Base-by-base conservation (phyloP, 2,888 invertebrate species). In the Acrocyrtus sp. region DNA sequence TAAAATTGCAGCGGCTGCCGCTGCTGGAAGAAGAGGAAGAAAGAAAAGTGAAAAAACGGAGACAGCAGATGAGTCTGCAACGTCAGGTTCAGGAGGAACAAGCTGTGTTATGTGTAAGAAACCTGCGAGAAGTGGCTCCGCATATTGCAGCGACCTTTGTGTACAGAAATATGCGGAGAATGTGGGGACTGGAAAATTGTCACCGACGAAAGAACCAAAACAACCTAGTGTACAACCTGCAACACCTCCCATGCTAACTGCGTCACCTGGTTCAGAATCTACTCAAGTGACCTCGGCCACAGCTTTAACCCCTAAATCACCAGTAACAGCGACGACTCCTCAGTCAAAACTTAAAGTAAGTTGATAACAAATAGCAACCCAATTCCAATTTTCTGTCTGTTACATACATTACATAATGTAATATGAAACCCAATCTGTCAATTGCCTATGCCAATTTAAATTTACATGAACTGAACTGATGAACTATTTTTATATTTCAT, bases 121-220 rank as follows among this genome's bases (percentile, higher is more conserved):
- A 81, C 86, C 89, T 19, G 90, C 92, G 0, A 88, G 92, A n/a
- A 87, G 88, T n/a, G 91, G 90, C 82, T 92, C 93, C 62, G 92
- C 95, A 81, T 96, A 94, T 84, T 97, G 96, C 84, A 93, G 94
- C 81, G 92, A 95, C 82, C 88, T 89, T 34, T 97, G 96, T 83
- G 93, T 96, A 81, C 87, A 92, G 70, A 90, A 90, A 81, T 94
- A 95, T 85, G 93, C 94, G 81, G 39, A 74, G 83, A 47, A 65
- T 75, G 27, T 78, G 68, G 61, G 81, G 81, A 56, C 81, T 81
- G 56, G 77, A 78, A 43, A 53, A n/a, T n/a, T 60, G 0, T 27
- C 48, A 22, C n/a, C 56, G 19, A 15, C 50, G 29, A 82, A 82
- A 80, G 43, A 79, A 57, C 39, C 75, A n/a, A n/a, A n/a, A n/a